phyloP scores from a whole-genome alignment of 2,888 invertebrate genomes.

The Halocaridina rubra region DNA sequence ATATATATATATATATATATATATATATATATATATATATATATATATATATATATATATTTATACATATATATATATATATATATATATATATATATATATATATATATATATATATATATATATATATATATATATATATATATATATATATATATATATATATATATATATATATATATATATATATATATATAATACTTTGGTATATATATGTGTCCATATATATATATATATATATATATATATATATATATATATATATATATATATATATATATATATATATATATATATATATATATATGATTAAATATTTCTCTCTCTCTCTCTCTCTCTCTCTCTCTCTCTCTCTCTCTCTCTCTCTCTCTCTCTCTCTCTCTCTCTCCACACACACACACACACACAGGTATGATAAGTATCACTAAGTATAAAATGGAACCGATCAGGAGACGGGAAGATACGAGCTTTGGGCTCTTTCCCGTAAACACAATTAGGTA shows the following conservation, averaged over 20 bases:
- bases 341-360: not conserved
- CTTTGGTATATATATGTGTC: too few relatives aligned
- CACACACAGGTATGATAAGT: too few relatives aligned
- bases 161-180: not conserved
- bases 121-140: not conserved
- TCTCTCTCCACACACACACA: too few relatives aligned
- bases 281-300: too few relatives aligned
- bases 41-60: slow-evolving; percentile 14
- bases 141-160: slow-evolving; percentile 14
- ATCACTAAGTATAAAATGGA: too few relatives aligned
- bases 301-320: not conserved
- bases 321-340: not conserved
- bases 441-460: too few relatives aligned
- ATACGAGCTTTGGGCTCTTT: too few relatives aligned
- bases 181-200: not conserved
- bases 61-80: not conserved
- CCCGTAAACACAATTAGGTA: too few relatives aligned
- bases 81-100: not conserved
- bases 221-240: not conserved
- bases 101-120: not conserved
- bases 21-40: not conserved
- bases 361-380: too few relatives aligned
- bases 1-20: not conserved
- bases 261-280: too few relatives aligned
- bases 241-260: too few relatives aligned